Evolutionary conservation across 1,140 invertebrate species (phyloP).

Genomic region (Drosophila lini): DNA sequence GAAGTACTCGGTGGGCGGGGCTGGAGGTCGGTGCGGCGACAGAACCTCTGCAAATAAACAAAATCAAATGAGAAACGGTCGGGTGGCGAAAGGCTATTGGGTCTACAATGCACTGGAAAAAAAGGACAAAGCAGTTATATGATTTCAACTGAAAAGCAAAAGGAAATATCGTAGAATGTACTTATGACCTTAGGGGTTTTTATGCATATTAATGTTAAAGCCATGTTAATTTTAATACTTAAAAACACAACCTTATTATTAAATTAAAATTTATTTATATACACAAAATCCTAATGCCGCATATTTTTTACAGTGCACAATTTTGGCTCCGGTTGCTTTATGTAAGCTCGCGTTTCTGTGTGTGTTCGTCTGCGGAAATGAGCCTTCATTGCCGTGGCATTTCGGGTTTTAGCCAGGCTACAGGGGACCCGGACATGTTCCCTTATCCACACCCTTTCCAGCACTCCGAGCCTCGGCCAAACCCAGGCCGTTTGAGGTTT

Average conservation of each 20-base stretch:
- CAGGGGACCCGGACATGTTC: constrained; percentile 1
- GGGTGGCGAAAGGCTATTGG: background rate
- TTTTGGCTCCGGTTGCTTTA: constrained; percentile 13
- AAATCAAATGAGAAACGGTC: constrained; percentile 66
- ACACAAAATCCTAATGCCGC: no score
- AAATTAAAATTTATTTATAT: background rate
- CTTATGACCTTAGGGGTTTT: no score
- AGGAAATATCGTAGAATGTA: no score
- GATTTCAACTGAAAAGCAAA: background rate
- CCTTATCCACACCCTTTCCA: constrained; percentile 4
- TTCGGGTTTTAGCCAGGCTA: constrained; percentile 38
- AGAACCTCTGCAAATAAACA: constrained; percentile 89
- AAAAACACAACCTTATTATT: background rate
- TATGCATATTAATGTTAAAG: no score
- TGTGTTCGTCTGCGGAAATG: constrained; percentile 68
- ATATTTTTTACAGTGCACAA: background rate
- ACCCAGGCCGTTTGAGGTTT: constrained; percentile 34
- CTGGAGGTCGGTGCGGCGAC: constrained; percentile 92
- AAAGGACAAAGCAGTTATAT: background rate
- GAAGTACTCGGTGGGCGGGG: constrained; percentile 93
- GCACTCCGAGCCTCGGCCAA: background rate
- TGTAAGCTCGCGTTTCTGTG: constrained; percentile 14
- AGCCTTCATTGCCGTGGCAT: constrained; percentile 73
- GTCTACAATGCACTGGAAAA: background rate
- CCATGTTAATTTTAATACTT: background rate